Conservation (phyloP, 2,113 vertebrate species). For the Calidris pygmaea region DNA sequence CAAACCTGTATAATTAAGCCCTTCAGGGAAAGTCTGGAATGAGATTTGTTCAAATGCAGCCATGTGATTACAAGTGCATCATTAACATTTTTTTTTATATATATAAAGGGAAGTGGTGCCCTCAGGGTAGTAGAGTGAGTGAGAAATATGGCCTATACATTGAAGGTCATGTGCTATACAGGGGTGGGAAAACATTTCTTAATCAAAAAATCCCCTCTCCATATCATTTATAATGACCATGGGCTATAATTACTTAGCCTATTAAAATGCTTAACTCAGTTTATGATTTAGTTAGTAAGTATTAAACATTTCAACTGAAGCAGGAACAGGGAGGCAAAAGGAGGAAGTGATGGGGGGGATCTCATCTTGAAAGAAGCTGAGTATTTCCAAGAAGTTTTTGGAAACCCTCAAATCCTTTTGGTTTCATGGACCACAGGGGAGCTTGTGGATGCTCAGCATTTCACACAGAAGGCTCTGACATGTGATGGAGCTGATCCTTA, state of each 20-base stretch:
- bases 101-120: neutral
- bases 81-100: neutral
- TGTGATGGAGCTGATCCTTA: neutral
- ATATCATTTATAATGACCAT: slow-evolving; percentile 24
- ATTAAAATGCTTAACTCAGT: slow-evolving; percentile 27
- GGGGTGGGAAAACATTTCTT: slow-evolving; percentile 4
- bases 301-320: neutral
- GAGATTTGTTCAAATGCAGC: neutral
- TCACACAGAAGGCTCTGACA: neutral
- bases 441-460: neutral
- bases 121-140: neutral
- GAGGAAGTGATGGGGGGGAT: neutral
- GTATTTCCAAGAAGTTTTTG: neutral
- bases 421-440: neutral
- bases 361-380: neutral
- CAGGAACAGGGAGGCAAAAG: neutral
- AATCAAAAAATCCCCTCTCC: neutral
- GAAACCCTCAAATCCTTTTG: neutral
- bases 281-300: slow-evolving; percentile 8
- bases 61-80: slow-evolving; percentile 8
- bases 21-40: slow-evolving; percentile 22
- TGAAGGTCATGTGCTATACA: slow-evolving; percentile 12
- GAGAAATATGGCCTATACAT: slow-evolving; percentile 10
- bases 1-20: slow-evolving; percentile 29
- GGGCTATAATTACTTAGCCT: slow-evolving; percentile 35